A percentile compares a stretch with the other conserved stretches of the same genome.
Evolutionary conservation across 2,888 invertebrate genomes (phyloP).

Genomic region (Epirrhoe tristata): DNA sequence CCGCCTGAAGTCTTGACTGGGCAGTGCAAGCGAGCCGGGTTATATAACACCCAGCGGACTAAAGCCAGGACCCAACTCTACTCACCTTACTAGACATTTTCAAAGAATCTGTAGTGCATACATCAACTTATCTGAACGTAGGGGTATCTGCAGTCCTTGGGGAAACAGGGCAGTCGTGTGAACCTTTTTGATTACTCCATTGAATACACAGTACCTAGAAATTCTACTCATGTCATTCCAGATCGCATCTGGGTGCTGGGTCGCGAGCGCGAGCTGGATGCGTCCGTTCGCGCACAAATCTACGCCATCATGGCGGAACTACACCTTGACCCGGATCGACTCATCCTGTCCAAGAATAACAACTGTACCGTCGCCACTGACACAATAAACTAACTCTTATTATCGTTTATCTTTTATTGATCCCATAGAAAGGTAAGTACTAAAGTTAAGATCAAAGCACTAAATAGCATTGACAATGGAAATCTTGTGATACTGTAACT

Average conservation of each 20-base stretch:
- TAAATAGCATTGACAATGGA: too few relatives aligned
- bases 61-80: too few relatives aligned
- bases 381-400: constrained; percentile 35
- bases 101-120: neutral
- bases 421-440: neutral
- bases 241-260: constrained; percentile 91
- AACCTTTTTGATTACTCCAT: neutral
- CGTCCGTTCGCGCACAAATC: constrained; percentile 86
- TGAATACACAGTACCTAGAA: neutral
- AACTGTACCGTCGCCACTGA: constrained; percentile 79
- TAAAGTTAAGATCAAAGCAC: too few relatives aligned
- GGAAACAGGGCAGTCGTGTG: too few relatives aligned
- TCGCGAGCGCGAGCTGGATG: constrained; percentile 87
- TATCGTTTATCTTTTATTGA: constrained; percentile 4
- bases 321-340: constrained; percentile 88
- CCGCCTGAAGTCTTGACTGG: too few relatives aligned
- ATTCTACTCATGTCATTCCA: constrained; percentile 56
- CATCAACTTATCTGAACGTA: too few relatives aligned
- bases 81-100: neutral
- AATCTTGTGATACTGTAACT: too few relatives aligned
- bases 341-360: constrained; percentile 89
- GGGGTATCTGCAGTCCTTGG: too few relatives aligned
- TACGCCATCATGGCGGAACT: constrained; percentile 86
- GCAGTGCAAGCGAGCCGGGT: too few relatives aligned
- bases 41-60: too few relatives aligned